Conservation (phyloP, 2,888 invertebrate species). For the Acleris holmiana region DNA sequence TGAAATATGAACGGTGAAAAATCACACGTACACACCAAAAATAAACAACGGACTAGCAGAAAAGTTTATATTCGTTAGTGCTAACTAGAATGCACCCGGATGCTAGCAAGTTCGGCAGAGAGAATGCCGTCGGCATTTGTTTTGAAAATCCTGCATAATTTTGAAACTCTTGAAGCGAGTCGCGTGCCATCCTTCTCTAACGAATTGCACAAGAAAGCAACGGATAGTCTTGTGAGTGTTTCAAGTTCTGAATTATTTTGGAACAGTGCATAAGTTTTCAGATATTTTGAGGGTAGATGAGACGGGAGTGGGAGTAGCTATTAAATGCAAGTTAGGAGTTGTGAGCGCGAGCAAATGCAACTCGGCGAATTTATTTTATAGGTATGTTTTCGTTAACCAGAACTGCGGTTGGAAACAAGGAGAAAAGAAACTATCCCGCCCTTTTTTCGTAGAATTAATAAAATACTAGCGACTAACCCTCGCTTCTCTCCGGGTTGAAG, state of each 20-base stretch:
- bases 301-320: neutral
- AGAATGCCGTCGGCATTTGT: slow-evolving; percentile 4
- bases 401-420: too few species aligned
- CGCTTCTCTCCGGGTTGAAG: too few species aligned
- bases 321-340: slow-evolving; percentile 4
- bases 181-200: neutral
- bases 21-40: neutral
- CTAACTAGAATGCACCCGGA: slow-evolving; percentile 19
- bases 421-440: too few species aligned
- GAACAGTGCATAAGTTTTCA: slow-evolving; percentile 15
- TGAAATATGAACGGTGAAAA: neutral
- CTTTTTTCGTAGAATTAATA: too few species aligned
- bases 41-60: slow-evolving; percentile 8
- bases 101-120: slow-evolving; percentile 8
- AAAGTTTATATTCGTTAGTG: slow-evolving; percentile 20
- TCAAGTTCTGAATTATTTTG: slow-evolving; percentile 10
- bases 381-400: neutral
- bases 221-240: neutral
- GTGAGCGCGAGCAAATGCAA: neutral
- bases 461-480: too few species aligned
- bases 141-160: slow-evolving; percentile 10
- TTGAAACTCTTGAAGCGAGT: neutral
- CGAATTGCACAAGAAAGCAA: neutral
- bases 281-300: slow-evolving; percentile 18
- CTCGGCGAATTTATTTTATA: neutral